Conservation (phyloP, 2,797 vertebrate genomes). For the Micropoecilia bifurca region DNA sequence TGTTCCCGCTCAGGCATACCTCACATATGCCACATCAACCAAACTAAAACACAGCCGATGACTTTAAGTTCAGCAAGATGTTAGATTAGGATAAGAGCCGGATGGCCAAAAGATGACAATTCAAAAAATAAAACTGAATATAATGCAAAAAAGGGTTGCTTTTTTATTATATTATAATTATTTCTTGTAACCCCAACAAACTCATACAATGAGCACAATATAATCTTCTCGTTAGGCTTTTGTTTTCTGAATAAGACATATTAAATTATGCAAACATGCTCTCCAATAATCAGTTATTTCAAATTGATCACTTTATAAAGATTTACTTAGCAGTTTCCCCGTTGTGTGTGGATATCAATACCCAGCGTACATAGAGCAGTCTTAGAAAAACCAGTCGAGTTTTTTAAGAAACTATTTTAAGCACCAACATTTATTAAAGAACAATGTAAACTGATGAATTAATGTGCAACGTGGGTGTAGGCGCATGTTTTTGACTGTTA, state of each 20-base stretch:
- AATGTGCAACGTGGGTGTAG: too few species aligned
- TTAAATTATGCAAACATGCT: neutral
- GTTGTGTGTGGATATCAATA: neutral
- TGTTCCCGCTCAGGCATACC: conserved; percentile 12
- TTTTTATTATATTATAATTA: neutral
- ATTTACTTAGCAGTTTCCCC: neutral
- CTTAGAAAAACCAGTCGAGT: neutral
- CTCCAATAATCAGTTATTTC: neutral
- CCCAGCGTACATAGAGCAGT: too few species aligned
- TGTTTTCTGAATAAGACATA: neutral
- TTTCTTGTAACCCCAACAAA: neutral
- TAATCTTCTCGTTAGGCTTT: neutral
- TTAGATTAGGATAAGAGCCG: neutral
- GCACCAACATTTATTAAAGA: neutral
- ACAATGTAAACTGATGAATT: neutral
- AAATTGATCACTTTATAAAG: neutral
- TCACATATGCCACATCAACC: conserved; percentile 5
- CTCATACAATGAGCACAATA: neutral
- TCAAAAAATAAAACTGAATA: neutral
- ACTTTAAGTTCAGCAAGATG: conserved; percentile 7
- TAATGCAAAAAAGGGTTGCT: neutral
- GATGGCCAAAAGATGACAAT: neutral
- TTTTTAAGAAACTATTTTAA: neutral
- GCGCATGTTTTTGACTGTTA: neutral
- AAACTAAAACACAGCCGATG: conserved; percentile 1